Base-by-base conservation (phyloP, 2,113 vertebrate species). In the Pygoscelis adeliae region DNA sequence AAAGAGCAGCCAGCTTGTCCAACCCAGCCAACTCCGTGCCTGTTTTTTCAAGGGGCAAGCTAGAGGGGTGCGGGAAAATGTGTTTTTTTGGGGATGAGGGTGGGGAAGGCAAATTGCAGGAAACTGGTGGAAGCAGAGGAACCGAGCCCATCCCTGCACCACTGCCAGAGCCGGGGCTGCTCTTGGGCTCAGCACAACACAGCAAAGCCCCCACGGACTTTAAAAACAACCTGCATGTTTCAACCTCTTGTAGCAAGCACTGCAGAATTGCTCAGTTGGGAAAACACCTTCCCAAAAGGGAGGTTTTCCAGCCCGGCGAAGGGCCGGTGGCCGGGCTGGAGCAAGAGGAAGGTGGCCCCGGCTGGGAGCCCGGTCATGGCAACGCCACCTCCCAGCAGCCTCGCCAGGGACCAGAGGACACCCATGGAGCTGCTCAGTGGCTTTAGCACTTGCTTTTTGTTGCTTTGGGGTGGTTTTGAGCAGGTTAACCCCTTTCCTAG, bases 21-120 rank as follows among this genome's bases (percentile, higher is more conserved):
- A 80, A 55, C 46, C 34, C 25, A 30, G 55, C 22, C 11, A 9
- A 21, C 11, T 36, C 18, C 2, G 0, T 2, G 23, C 13, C 26
- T 3, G 1, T 34, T 42, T 70, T 84, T 30, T 17, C 71, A 58
- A 4, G 2, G 3, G 36, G 27, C 5, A 9, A 85, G 23, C 34
- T 34, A 26, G 58, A 81, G 22, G 5, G 7, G 6, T 38, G 27
- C 2, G 6, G 62, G 79, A 77, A 53, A 86, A 92, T 8, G 14
- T 6, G 7, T 0, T 1, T 62, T 49, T 32, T 9, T 0, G 2
- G 6, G 36, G 9, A 7, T 20, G 8, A 29, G 14, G 8, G 21
- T 2, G 2, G 7, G 11, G 6, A 53, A 26, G 29, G 47, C 13
- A 67, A 65, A 66, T 30, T 29, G 13, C 29, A 90, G 50, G 44